Evolutionary conservation across 2,888 invertebrate species (phyloP), one percentile per base, ranked within the genome.

Genomic region (Spodoptera picta): DNA sequence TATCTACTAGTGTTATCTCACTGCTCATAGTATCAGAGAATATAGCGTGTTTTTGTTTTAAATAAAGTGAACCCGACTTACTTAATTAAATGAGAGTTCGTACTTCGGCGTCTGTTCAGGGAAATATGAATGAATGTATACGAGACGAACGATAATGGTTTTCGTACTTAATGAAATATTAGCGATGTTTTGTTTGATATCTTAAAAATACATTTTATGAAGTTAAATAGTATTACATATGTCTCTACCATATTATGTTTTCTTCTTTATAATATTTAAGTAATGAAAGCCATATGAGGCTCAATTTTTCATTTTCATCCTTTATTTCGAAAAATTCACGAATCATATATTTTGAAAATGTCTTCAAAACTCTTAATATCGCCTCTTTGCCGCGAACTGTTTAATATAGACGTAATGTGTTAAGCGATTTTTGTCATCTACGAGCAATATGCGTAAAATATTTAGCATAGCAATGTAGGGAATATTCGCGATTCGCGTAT

Each of bases 401-500:
- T 53, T 54, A 69, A 69, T 57, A 74, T 66, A 57, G 62, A 23
- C n/a, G 2, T 24, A 42, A 57, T 50, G 36, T 36, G 36, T 36
- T 41, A 57, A 46, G 55, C 62, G 31, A 44, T 23, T 24, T 53
- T 14, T 41, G 19, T 43, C 45, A 24, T 36, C 19, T 49, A 12
- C 46, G 49, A 46, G 44, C 54, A 45, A 70, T 65, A 53, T 44
- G 50, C 49, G 57, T 50, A 46, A 68, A 64, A 69, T 67, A 75
- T 70, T 75, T 70, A 75, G 71, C 70, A 69, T 81, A 70, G 59
- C 69, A 73, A 81, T 65, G 71, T 49, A 60, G 67, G 59, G 79
- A 68, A 76, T 77, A 80, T 77, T 80, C 79, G 71, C 66, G 49
- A 80, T 77, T 80, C 77, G 71, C 66, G 50, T 36, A 36, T 49